A percentile compares a stretch with the other conserved stretches of the same genome.
phyloP scores from a whole-genome alignment of 2,113 vertebrate genomes.

The Nestor notabilis region DNA sequence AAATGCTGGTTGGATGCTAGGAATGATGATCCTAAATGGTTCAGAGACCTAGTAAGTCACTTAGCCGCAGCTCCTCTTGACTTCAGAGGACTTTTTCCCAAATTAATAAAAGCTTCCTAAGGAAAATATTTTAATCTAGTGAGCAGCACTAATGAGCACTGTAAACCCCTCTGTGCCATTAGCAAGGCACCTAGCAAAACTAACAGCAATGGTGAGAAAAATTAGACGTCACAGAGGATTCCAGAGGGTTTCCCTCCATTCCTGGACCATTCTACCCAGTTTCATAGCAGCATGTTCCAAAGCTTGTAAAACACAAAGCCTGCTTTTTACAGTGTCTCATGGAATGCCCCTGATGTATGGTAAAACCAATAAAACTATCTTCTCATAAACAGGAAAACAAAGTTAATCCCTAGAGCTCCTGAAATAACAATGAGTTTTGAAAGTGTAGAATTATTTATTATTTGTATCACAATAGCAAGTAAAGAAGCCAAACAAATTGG shows the following conservation, averaged over 20 bases:
- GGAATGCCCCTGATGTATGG: background rate
- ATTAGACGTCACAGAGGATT: background rate
- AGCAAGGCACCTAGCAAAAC: background rate
- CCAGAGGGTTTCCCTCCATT: background rate
- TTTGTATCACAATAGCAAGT: slow-evolving; percentile 9
- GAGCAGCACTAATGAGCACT: background rate
- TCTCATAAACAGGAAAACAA: background rate
- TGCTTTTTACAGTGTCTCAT: background rate
- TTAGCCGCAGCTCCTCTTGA: background rate
- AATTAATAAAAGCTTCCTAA: background rate
- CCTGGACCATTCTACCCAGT: background rate
- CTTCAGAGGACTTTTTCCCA: background rate
- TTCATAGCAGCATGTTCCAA: background rate
- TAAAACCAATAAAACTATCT: background rate
- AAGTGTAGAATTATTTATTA: background rate
- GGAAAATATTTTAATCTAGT: background rate
- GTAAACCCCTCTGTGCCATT: background rate
- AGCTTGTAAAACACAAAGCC: background rate
- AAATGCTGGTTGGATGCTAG: background rate
- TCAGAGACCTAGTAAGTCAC: background rate
- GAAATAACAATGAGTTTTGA: background rate
- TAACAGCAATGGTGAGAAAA: background rate
- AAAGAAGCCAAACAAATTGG: background rate
- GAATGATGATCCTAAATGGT: background rate
- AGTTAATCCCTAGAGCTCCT: background rate